Percentiles rank a stretch among this genome's conserved stretches.
Evolutionary conservation across 1,140 invertebrate genomes (phyloP).

Genomic region (Drosophila parabipectinata): DNA sequence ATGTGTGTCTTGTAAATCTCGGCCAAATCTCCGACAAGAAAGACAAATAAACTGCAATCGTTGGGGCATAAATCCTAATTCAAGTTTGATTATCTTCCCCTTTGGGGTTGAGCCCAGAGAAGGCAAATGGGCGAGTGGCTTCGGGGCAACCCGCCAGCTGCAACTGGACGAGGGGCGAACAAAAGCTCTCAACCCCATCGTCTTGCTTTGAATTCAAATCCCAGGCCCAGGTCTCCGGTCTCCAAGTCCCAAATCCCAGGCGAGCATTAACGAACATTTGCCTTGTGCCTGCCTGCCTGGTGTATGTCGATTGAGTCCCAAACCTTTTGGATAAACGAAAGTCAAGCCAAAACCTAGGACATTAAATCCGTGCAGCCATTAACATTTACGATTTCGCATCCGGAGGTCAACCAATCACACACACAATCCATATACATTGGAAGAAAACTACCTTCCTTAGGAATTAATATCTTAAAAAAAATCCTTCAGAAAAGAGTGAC

Average conservation of each 20-base stretch:
- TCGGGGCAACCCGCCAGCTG: conserved; percentile 25
- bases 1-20: conserved; percentile 62
- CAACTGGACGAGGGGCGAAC: conserved; percentile 15
- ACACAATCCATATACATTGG: conserved; percentile 11
- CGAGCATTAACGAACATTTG: conserved; percentile 44
- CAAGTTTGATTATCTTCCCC: conserved; percentile 62
- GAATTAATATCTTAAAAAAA: background rate
- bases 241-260: conserved; percentile 43
- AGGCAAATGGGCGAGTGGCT: conserved; percentile 12
- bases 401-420: conserved; percentile 25
- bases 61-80: conserved; percentile 61
- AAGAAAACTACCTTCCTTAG: background rate
- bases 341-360: conserved; percentile 35
- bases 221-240: conserved; percentile 13
- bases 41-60: conserved; percentile 53
- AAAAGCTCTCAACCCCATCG: conserved; percentile 22
- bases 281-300: background rate
- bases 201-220: conserved; percentile 7
- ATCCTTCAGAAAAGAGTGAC: no score
- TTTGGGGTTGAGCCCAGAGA: background rate
- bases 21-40: conserved; percentile 43
- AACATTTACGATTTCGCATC: conserved; percentile 64
- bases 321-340: conserved; percentile 24
- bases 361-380: conserved; percentile 56
- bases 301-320: background rate